Conservation (phyloP, 2,113 vertebrate species). For the Sprattus sprattus region DNA sequence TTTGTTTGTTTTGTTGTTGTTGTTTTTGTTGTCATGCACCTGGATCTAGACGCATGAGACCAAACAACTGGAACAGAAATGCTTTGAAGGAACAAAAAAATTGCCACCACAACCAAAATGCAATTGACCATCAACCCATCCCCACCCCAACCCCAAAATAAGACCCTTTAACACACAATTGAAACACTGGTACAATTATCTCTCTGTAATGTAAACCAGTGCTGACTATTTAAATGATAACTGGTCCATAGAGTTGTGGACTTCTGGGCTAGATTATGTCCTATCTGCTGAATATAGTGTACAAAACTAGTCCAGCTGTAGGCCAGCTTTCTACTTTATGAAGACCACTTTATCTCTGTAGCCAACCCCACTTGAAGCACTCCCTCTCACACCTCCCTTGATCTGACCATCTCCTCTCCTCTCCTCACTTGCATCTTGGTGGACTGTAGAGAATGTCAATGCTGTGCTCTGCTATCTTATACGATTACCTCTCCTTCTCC, state of each 20-base stretch:
- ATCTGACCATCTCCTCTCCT: background rate
- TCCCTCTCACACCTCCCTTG: background rate
- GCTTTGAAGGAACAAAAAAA: slow-evolving; percentile 57
- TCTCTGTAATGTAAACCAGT: background rate
- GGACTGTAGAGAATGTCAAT: slow-evolving; percentile 78
- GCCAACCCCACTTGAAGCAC: background rate
- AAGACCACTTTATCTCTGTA: background rate
- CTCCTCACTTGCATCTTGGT: slow-evolving; percentile 79
- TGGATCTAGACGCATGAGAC: slow-evolving; percentile 67
- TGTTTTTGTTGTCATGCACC: slow-evolving; percentile 41
- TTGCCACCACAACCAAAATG: slow-evolving; percentile 51
- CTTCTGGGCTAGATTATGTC: background rate
- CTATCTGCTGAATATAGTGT: background rate
- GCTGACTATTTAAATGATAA: background rate
- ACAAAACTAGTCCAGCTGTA: background rate
- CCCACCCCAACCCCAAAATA: background rate
- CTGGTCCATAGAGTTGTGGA: background rate
- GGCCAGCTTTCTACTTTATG: background rate
- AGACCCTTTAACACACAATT: background rate
- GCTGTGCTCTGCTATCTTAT: slow-evolving; percentile 90
- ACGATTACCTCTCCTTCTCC: slow-evolving; percentile 81
- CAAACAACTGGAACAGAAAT: slow-evolving; percentile 57
- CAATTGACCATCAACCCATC: slow-evolving; percentile 45
- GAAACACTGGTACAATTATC: background rate
- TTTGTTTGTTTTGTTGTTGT: slow-evolving; percentile 58